These are phyloP conservation scores for Pogonomyrmex barbatus DNA, from an alignment of 1,140 invertebrate species.

Conservation along the genomic window DNA sequence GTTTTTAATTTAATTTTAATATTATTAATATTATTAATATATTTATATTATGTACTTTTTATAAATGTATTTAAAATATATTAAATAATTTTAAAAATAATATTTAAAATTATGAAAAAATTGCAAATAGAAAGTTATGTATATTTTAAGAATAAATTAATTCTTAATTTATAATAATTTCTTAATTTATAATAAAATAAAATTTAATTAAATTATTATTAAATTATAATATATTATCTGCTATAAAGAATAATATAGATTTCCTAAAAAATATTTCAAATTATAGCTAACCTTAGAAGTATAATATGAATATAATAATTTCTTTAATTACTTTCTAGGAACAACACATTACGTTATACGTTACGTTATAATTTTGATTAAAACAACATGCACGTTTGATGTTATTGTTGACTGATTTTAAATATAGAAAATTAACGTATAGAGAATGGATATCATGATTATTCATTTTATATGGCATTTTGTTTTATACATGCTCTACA, in stretches of 20 bases:
- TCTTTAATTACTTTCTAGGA: conserved; percentile 28
- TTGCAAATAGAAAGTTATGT: background rate
- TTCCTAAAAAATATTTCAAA: background rate
- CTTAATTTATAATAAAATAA: background rate
- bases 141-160: background rate
- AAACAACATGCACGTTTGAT: background rate
- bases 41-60: background rate
- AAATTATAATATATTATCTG: background rate
- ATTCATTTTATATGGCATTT: background rate
- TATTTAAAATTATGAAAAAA: background rate
- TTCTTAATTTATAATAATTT: background rate
- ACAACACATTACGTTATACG: background rate
- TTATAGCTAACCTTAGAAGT: background rate
- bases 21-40: background rate
- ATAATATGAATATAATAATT: background rate
- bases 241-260: background rate
- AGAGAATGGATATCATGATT: conserved; percentile 61
- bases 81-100: background rate
- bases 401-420: conserved; percentile 21
- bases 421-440: conserved; percentile 17
- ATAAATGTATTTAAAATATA: background rate
- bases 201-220: background rate
- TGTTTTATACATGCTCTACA: conserved; percentile 57
- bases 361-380: conserved; percentile 19
- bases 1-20: conserved; percentile 1